Conservation (phyloP, 2,113 vertebrate species). For the Lophotis ruficrista region DNA sequence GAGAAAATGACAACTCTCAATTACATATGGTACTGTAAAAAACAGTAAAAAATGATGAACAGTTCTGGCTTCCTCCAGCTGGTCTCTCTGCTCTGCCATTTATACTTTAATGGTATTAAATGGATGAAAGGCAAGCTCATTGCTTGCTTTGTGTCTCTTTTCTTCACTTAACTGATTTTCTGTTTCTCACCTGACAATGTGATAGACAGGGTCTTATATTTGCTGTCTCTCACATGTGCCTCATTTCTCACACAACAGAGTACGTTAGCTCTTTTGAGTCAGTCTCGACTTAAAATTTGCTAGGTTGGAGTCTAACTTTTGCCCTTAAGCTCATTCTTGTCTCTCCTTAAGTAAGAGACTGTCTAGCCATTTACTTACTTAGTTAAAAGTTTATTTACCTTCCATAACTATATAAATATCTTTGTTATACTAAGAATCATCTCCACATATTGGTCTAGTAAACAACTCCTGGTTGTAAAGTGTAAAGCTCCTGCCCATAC, state of each 20-base stretch:
- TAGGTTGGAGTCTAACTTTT: neutral
- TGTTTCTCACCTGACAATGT: neutral
- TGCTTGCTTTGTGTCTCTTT: neutral
- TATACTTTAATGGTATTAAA: neutral
- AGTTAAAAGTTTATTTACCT: neutral
- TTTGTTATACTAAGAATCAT: neutral
- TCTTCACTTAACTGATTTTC: neutral
- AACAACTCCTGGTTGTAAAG: neutral
- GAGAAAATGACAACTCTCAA: neutral
- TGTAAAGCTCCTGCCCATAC: neutral
- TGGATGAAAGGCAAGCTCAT: neutral
- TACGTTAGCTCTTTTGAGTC: neutral
- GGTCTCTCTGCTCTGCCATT: neutral
- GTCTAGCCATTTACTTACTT: neutral
- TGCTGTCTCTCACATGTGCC: neutral
- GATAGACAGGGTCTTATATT: neutral
- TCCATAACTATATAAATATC: neutral
- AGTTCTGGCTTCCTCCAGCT: neutral
- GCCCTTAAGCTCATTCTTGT: neutral
- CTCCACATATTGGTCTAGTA: neutral
- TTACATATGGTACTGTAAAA: neutral
- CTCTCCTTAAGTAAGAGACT: neutral
- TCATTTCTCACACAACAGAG: neutral
- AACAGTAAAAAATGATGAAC: neutral
- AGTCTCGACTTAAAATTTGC: neutral